Conservation (phyloP, 2,888 invertebrate species). For the Hedychridium roseum region DNA sequence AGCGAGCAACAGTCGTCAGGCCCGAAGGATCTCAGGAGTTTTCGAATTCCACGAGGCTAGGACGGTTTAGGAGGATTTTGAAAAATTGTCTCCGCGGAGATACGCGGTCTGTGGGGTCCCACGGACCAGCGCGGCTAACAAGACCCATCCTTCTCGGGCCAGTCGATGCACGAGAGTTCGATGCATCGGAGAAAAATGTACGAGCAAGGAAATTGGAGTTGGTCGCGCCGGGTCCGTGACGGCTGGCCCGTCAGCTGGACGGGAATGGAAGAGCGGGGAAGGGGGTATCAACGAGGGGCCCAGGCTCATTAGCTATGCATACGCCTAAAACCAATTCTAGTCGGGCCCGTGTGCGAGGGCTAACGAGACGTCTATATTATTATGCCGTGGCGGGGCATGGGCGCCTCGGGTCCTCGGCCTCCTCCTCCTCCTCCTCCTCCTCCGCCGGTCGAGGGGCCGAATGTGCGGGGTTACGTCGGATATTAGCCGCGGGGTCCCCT, state of each 20-base stretch:
- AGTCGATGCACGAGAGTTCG: background rate
- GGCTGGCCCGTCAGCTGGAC: too few species aligned
- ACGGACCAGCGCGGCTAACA: constrained; percentile 4
- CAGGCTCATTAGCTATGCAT: constrained; percentile 58
- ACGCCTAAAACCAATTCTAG: constrained; percentile 55
- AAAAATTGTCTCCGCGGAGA: too few species aligned
- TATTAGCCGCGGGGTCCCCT: constrained; percentile 46
- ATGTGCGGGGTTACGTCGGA: constrained; percentile 39
- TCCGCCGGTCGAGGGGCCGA: too few species aligned
- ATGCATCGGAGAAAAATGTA: background rate
- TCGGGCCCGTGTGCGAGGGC: constrained; percentile 38
- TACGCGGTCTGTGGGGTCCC: constrained; percentile 1
- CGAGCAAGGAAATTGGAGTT: too few species aligned
- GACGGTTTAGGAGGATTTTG: too few species aligned
- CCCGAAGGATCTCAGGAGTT: too few species aligned
- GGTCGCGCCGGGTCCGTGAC: too few species aligned
- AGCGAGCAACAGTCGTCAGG: too few species aligned
- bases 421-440: too few species aligned
- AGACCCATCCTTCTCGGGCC: background rate
- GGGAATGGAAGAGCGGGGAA: background rate
- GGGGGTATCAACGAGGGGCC: constrained; percentile 15
- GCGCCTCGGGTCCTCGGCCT: too few species aligned
- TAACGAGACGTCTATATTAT: constrained; percentile 62
- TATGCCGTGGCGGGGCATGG: constrained; percentile 39
- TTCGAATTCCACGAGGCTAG: too few species aligned